Evolutionary conservation across 2,113 vertebrate genomes (phyloP).

Genomic region (Lycocorax pyrrhopterus): DNA sequence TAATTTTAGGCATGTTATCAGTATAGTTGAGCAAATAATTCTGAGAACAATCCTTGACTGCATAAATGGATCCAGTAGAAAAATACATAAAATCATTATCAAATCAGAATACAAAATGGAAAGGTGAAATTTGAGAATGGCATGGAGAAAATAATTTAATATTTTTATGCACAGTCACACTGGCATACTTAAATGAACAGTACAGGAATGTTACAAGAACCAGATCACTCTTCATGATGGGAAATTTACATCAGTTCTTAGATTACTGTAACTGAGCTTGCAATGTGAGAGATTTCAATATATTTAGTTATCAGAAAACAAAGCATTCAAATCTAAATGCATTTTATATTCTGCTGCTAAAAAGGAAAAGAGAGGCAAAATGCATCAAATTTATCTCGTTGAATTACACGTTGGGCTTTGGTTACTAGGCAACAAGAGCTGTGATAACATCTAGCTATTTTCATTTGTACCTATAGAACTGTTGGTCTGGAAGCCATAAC

Average conservation of each 20-base stretch:
- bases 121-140: background rate
- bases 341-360: background rate
- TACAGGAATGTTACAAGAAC: background rate
- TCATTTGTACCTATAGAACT: background rate
- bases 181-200: background rate
- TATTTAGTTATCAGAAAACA: background rate
- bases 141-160: background rate
- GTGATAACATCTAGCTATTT: background rate
- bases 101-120: background rate
- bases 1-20: background rate
- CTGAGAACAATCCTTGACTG: background rate
- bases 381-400: background rate
- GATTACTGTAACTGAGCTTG: background rate
- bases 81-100: background rate
- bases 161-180: background rate
- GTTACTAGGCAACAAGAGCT: conserved; percentile 46
- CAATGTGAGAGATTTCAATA: background rate
- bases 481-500: background rate
- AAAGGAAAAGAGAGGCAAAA: background rate
- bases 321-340: background rate
- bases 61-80: background rate
- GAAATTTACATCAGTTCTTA: background rate
- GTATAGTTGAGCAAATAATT: background rate
- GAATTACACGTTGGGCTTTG: background rate
- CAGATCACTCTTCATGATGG: background rate